Base-by-base conservation (phyloP, 2,888 invertebrate species). In the Macaria liturata region DNA sequence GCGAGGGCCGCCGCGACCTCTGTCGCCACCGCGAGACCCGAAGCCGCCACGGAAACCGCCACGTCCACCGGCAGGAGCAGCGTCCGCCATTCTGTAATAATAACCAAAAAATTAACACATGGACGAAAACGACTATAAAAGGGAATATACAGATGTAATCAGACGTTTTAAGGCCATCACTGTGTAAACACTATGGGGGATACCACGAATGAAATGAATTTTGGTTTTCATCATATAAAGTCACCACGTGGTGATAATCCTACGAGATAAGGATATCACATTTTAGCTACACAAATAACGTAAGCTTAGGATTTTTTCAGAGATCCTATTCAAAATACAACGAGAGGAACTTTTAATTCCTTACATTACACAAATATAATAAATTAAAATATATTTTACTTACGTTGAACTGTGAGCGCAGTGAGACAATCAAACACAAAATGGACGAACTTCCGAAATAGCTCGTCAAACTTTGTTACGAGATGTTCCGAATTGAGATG, bases 41-140 rank as follows among this genome's bases (percentile, higher is more conserved):
- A 97, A 97, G 79, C 97, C 97, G 81, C 96, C 97, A 81, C 97
- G 95, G 87, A 97, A 97, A 87, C 97, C 97, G 93, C 97, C 97
- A 93, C 97, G 96, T 91, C 94, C 95, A 93, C 95, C 95, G 97
- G 98, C 98, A 95, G 98, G 97, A 96, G 97, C 98, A 94, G 97
- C 95, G 96, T 98, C 98, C 97, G 98, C 98, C 98, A 98, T 98
- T 94, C 95, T 96, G 74, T 0, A 59, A 59, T 57, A 83, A 83
- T 20, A 20, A 67, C 42, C 8, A n/a, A 56, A 40, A 40, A 56
- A 37, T 46, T 42, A 32, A 4, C 8, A 37, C 50, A 44, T 46
- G 9, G 6, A 40, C 30, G n/a, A 49, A 37, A 37, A 37, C 6
- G 45, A 20, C 44, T 3, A 42, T 42, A 42, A 4, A 8, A 42